Conservation (phyloP, 2,888 invertebrate species). For the Xylota segnis region DNA sequence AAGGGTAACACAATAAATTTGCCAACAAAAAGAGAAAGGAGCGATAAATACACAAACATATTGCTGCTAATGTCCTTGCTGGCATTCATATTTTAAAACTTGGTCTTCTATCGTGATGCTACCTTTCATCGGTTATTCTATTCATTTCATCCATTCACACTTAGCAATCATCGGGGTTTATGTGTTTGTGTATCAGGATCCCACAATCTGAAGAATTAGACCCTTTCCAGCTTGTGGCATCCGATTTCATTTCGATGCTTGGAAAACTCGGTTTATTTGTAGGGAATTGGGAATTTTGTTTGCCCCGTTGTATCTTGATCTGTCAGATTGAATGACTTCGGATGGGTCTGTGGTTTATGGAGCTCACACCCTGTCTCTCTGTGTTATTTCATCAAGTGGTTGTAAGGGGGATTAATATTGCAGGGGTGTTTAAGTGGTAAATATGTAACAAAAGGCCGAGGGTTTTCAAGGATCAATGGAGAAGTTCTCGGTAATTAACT, state of each 20-base stretch:
- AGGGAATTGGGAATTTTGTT: constrained; percentile 28
- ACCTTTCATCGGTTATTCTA: constrained; percentile 40
- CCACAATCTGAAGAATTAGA: constrained; percentile 29
- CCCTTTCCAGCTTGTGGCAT: not conserved
- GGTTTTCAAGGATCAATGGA: constrained; percentile 17
- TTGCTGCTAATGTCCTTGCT: constrained; percentile 68
- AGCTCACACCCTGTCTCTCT: not conserved
- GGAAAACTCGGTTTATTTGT: not conserved
- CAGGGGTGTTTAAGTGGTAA: constrained; percentile 40
- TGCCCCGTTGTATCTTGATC: constrained; percentile 53
- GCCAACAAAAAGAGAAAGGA: constrained; percentile 2
- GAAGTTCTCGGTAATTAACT: constrained; percentile 58
- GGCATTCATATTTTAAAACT: constrained; percentile 39
- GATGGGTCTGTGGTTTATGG: constrained; percentile 47
- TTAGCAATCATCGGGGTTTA: constrained; percentile 10
- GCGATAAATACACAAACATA: constrained; percentile 68
- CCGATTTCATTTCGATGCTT: constrained; percentile 18
- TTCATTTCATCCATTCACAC: constrained; percentile 38
- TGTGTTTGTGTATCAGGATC: constrained; percentile 21
- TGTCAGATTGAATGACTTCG: constrained; percentile 62
- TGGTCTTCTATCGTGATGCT: constrained; percentile 41
- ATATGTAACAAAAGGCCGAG: constrained; percentile 19
- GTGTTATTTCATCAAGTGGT: constrained; percentile 45
- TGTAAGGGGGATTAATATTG: constrained; percentile 44
- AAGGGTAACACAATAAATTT: constrained; percentile 58